Conservation (phyloP, 2,797 vertebrate genomes). For the Syndactyla subalaris region DNA sequence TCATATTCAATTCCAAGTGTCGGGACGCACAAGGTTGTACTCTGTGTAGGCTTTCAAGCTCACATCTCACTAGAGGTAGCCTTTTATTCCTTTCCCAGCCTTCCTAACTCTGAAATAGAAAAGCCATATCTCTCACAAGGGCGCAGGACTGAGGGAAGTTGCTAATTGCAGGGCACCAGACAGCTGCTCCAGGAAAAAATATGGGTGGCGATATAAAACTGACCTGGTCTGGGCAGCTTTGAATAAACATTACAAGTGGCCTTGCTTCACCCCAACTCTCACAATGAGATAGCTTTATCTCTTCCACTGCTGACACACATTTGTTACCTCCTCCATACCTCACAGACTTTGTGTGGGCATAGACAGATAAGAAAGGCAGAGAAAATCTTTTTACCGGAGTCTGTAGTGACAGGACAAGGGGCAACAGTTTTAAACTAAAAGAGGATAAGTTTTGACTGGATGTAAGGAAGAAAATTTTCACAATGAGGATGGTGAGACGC, state of each 20-base stretch:
- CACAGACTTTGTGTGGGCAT: background rate
- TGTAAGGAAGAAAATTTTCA: background rate
- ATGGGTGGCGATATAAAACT: rapidly evolving
- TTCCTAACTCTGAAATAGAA: background rate
- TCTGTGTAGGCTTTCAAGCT: background rate
- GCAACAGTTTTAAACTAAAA: background rate
- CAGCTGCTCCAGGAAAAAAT: background rate
- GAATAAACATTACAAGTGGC: background rate
- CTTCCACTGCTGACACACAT: rapidly evolving
- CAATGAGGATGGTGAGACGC: background rate
- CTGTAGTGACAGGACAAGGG: background rate
- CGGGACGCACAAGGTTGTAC: background rate
- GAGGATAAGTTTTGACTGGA: background rate
- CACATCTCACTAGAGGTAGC: background rate
- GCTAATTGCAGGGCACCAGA: background rate
- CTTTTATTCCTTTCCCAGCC: background rate
- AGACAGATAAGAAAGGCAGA: background rate
- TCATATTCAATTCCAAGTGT: background rate
- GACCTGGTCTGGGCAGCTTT: background rate
- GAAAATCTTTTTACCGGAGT: background rate
- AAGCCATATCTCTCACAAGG: background rate
- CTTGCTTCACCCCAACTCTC: background rate
- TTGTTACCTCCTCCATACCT: background rate
- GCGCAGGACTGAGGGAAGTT: background rate
- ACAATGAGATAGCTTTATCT: background rate